Evolutionary conservation across 1,140 invertebrate species (phyloP).

Genomic region (Heliconius hewitsoni): DNA sequence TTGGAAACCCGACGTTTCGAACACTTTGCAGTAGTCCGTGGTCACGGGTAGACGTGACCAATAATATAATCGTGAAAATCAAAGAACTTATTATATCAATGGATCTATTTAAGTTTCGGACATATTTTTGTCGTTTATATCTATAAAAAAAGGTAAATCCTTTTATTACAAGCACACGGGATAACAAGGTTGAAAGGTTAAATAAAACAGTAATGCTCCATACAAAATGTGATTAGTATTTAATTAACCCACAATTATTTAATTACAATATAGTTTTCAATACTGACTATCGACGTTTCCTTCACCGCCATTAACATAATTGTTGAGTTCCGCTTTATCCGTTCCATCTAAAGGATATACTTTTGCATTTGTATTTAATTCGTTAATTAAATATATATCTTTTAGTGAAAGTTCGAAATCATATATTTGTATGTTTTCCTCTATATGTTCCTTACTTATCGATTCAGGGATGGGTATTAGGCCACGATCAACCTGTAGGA

Average conservation of each 20-base stretch:
- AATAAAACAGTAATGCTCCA: not conserved
- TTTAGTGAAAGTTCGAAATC: not conserved
- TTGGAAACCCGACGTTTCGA: no score
- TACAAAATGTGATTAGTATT: not conserved
- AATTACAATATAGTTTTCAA: not conserved
- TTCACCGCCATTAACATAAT: not conserved
- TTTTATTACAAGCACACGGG: no score
- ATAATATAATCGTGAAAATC: no score
- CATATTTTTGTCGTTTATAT: no score
- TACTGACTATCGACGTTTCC: not conserved
- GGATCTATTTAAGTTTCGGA: no score
- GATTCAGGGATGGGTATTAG: conserved; percentile 6
- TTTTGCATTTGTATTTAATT: not conserved
- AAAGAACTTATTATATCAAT: no score
- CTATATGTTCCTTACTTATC: not conserved
- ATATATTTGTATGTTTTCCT: not conserved
- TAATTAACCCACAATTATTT: not conserved
- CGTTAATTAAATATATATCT: conserved; percentile 3
- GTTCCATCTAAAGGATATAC: not conserved
- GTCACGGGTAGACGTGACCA: no score
- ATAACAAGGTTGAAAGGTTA: not conserved
- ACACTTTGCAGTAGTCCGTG: no score
- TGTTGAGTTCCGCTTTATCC: not conserved
- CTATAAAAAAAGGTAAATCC: no score
- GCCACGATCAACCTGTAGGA: not conserved